These are phyloP conservation scores for Centropyge bicolor DNA, from an alignment of 2,797 vertebrate genomes.

Conservation along the genomic window DNA sequence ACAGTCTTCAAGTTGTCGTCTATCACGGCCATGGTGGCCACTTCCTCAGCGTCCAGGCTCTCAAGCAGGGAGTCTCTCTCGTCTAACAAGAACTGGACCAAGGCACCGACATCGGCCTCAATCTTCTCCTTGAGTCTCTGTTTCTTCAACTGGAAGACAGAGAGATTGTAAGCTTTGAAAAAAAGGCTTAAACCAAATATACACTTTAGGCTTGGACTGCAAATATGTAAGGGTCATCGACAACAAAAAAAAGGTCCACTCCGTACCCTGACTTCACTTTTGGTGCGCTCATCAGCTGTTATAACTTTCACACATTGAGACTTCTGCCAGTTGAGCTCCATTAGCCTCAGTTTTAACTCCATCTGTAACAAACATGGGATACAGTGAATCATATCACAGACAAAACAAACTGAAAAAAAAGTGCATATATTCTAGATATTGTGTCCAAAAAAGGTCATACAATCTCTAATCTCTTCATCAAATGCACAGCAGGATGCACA, in stretches of 20 bases:
- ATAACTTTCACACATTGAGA: slow-evolving; percentile 78
- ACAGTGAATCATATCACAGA: background rate
- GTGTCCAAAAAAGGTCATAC: background rate
- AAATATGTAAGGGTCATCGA: background rate
- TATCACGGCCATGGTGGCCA: slow-evolving; percentile 74
- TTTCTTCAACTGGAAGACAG: slow-evolving; percentile 78
- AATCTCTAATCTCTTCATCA: background rate
- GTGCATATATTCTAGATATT: background rate
- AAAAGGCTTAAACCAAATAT: background rate
- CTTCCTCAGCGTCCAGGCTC: slow-evolving; percentile 83
- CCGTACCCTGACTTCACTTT: slow-evolving; percentile 80
- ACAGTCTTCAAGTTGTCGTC: slow-evolving; percentile 84
- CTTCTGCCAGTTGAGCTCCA: slow-evolving; percentile 85
- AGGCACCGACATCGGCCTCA: slow-evolving; percentile 83
- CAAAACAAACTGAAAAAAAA: background rate
- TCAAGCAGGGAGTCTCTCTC: slow-evolving; percentile 86
- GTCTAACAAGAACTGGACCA: slow-evolving; percentile 88
- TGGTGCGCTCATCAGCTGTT: slow-evolving; percentile 79
- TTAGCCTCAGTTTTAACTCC: slow-evolving; percentile 81
- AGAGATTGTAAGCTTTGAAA: background rate
- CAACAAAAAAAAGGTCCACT: background rate
- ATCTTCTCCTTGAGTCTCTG: slow-evolving; percentile 86
- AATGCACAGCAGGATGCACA: background rate
- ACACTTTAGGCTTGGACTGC: too few species aligned
- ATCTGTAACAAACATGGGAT: slow-evolving; percentile 67